These are phyloP conservation scores for Centropus bengalensis DNA, from an alignment of 2,113 vertebrate species.

Conservation along the genomic window DNA sequence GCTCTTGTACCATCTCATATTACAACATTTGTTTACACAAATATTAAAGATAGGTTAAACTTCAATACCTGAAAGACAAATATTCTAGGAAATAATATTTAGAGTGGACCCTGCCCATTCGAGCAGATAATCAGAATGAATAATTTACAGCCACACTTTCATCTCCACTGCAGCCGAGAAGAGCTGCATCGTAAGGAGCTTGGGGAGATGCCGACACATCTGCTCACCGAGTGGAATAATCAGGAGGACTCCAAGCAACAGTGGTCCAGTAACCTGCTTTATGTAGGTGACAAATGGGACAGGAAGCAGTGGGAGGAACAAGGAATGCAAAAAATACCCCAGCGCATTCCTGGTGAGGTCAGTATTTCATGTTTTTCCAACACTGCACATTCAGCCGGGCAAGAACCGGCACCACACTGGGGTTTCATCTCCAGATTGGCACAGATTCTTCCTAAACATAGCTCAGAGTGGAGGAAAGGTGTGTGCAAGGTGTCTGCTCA, in stretches of 20 bases:
- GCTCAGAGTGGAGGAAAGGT: not conserved
- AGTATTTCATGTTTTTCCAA: not conserved
- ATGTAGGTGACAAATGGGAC: not conserved
- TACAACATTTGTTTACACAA: not conserved
- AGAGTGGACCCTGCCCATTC: conserved; percentile 59
- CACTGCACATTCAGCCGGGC: not conserved
- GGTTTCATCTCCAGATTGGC: not conserved
- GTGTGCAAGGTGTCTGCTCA: not conserved
- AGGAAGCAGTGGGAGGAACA: not conserved
- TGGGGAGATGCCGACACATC: conserved; percentile 82
- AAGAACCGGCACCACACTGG: rapidly evolving
- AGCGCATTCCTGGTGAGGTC: not conserved
- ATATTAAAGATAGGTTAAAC: not conserved
- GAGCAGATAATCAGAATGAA: conserved; percentile 77
- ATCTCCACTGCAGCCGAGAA: conserved; percentile 67
- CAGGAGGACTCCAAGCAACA: conserved; percentile 22
- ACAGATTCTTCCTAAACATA: not conserved
- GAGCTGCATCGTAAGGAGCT: conserved; percentile 81
- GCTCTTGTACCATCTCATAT: not conserved
- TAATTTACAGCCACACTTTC: conserved; percentile 79
- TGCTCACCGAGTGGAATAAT: conserved; percentile 73
- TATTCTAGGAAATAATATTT: conserved; percentile 47
- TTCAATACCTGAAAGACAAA: conserved; percentile 64
- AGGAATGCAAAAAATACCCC: not conserved
- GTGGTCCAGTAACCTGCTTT: conserved; percentile 44